Evolutionary conservation across 2,113 vertebrate species (phyloP), one percentile per base, ranked within the genome.

Genomic region (Crypturellus undulatus): DNA sequence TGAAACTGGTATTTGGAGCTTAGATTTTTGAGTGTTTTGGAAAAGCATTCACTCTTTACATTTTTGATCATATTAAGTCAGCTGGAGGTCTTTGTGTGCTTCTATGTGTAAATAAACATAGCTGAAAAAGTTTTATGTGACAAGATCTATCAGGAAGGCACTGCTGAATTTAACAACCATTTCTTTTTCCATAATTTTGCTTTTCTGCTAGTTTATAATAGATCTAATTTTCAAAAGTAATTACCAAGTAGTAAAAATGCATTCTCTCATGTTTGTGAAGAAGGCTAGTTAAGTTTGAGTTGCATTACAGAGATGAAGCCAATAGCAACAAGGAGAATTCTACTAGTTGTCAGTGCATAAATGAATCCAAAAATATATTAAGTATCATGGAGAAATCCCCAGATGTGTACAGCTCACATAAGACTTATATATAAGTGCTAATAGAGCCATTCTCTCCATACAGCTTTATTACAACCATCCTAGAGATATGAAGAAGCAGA

Each of bases 401-500:
- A 62, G 20, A n/a, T 51, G 18, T 86, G 8, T 56, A 51, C 2
- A 2, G 1, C 73, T 78, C 4, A 1, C 3, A 25, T 52, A 87
- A 89, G 52, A 25, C 26, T 59, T 58, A 68, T 5, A 15, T 10
- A 69, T 13, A 76, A 70, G 30, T 69, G 26, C 5, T 68, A 79
- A 75, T 51, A 72, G 4, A 88, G 19, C 8, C 38, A 24, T 58
- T 69, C 34, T 43, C 43, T 38, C 34, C 18, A 25, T 6, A 72
- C 1, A 84, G 65, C 34, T 77, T 79, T 78, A 69, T 87, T 90
- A 86, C 90, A 91, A 18, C 47, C 22, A 90, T 76, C 6, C 56
- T 42, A 88, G 88, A 92, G 77, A 75, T 30, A 80, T 32, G 63
- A 89, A 81, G 60, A 89, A 84, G 25, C 42, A 91, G 64, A 86